phyloP scores from a whole-genome alignment of 2,888 invertebrate species.

The Campopleginae sp. region DNA sequence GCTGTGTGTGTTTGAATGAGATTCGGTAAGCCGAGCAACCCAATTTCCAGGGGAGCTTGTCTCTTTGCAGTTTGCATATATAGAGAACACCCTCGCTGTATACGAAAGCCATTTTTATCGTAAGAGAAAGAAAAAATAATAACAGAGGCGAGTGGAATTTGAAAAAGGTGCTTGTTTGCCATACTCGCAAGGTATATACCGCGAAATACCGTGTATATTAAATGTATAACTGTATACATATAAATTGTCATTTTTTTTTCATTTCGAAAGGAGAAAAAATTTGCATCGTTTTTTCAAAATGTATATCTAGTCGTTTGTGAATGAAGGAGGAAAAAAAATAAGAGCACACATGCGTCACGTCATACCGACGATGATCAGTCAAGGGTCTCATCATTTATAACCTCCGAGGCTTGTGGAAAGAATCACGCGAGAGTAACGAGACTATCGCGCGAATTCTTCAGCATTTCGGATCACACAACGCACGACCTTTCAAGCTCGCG shows the following conservation, averaged over 20 bases:
- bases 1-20: slow-evolving; percentile 27
- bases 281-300: slow-evolving; percentile 3
- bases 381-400: slow-evolving; percentile 26
- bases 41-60: slow-evolving; percentile 50
- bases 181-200: background rate
- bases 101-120: slow-evolving; percentile 40
- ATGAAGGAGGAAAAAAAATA: background rate
- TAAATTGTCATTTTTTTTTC: slow-evolving; percentile 25
- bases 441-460: slow-evolving; percentile 46
- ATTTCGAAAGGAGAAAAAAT: slow-evolving; percentile 13
- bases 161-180: slow-evolving; percentile 35
- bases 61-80: slow-evolving; percentile 46
- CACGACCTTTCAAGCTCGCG: slow-evolving; percentile 52
- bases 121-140: slow-evolving; percentile 50
- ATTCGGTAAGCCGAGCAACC: slow-evolving; percentile 45
- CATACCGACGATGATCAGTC: slow-evolving; percentile 21
- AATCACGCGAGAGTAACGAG: slow-evolving; percentile 10
- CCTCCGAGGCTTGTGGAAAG: slow-evolving; percentile 6
- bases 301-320: background rate
- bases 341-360: background rate
- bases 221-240: background rate
- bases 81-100: slow-evolving; percentile 14
- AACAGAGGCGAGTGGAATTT: slow-evolving; percentile 55
- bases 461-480: slow-evolving; percentile 56
- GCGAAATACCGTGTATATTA: background rate